phyloP scores from a whole-genome alignment of 2,888 invertebrate species.

The Agriotes lineatus region DNA sequence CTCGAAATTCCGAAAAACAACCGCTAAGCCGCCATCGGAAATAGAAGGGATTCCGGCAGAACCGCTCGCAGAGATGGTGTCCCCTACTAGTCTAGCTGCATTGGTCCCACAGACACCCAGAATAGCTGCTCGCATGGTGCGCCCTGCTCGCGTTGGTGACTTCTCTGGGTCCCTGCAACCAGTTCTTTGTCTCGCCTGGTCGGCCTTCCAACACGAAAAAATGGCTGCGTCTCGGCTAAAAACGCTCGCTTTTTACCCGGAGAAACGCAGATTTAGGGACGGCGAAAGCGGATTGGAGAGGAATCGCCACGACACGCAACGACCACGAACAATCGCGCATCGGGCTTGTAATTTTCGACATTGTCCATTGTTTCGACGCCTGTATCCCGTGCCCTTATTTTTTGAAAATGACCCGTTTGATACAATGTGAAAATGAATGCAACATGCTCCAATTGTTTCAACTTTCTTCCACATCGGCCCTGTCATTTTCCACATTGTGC shows the following conservation, averaged over 20 bases:
- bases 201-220: slow-evolving; percentile 42
- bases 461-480: too few relatives aligned
- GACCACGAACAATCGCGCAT: slow-evolving; percentile 42
- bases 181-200: slow-evolving; percentile 50
- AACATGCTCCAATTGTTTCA: too few relatives aligned
- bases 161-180: slow-evolving; percentile 36
- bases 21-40: slow-evolving; percentile 7
- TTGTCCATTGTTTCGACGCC: slow-evolving; percentile 42
- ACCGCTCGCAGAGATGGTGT: slow-evolving; percentile 32
- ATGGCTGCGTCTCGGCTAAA: slow-evolving; percentile 47
- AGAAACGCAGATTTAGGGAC: neutral
- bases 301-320: slow-evolving; percentile 36
- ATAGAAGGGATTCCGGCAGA: slow-evolving; percentile 23
- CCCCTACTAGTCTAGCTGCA: slow-evolving; percentile 40
- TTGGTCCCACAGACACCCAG: slow-evolving; percentile 41
- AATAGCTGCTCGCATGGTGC: slow-evolving; percentile 27
- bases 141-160: slow-evolving; percentile 29
- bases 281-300: neutral
- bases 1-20: neutral
- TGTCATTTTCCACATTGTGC: too few relatives aligned
- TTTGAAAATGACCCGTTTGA: too few relatives aligned
- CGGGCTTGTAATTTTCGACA: slow-evolving; percentile 19
- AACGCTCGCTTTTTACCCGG: slow-evolving; percentile 38
- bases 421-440: too few relatives aligned
- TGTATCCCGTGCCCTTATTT: neutral